These are phyloP conservation scores for Cynaeus angustus DNA, from an alignment of 2,888 invertebrate species.

Conservation along the genomic window DNA sequence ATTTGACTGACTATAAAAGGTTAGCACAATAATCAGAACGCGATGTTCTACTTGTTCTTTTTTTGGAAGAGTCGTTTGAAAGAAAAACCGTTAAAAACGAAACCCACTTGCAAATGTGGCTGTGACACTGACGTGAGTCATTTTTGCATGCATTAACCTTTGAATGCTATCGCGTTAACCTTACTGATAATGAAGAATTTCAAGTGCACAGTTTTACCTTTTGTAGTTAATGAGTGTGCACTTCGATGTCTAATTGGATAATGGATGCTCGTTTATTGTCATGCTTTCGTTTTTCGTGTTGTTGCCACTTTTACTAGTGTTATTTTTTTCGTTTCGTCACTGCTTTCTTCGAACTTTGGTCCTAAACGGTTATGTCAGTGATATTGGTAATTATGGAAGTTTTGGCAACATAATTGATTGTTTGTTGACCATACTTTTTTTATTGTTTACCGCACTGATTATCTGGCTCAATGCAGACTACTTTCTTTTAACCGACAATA, in stretches of 20 bases:
- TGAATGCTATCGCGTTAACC: neutral
- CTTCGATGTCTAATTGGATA: constrained; percentile 17
- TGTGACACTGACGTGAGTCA: neutral
- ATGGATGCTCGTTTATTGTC: constrained; percentile 21
- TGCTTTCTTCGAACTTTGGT: constrained; percentile 5
- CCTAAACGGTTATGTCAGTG: neutral
- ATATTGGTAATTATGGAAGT: neutral
- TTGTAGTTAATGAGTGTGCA: too few relatives aligned
- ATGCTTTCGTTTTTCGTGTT: constrained; percentile 27
- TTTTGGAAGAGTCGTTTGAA: constrained; percentile 24
- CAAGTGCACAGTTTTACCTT: too few relatives aligned
- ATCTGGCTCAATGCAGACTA: too few relatives aligned
- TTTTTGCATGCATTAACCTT: constrained; percentile 17
- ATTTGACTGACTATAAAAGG: constrained; percentile 1
- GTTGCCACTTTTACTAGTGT: neutral
- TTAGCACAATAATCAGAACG: constrained; percentile 23
- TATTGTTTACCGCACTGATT: too few relatives aligned
- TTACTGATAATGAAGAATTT: constrained; percentile 2
- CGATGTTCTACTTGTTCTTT: constrained; percentile 25
- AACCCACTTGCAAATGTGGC: constrained; percentile 4
- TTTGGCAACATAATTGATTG: neutral
- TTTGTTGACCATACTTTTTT: neutral
- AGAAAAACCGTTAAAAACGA: constrained; percentile 10
- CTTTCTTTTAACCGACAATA: too few relatives aligned
- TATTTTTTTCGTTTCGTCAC: neutral